Percentiles rank a stretch among this genome's conserved stretches.
Conservation (phyloP, 2,797 vertebrate genomes). For the Phaenicophaeus curvirostris region DNA sequence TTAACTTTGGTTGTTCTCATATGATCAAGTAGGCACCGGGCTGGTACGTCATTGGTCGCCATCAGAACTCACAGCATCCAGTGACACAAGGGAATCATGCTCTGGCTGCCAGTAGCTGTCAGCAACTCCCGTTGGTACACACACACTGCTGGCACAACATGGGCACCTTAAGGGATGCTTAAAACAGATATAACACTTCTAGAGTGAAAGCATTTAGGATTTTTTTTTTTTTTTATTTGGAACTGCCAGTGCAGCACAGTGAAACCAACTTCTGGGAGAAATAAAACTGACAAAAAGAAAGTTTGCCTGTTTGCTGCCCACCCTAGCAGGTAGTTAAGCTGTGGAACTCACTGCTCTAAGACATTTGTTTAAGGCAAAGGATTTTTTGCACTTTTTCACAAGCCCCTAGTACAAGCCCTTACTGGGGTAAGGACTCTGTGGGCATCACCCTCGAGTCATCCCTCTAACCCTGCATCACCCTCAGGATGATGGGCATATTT, state of each 20-base stretch:
- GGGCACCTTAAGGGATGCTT: background rate
- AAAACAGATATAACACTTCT: fast-evolving
- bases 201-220: background rate
- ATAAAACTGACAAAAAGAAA: background rate
- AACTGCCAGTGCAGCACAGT: background rate
- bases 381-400: background rate
- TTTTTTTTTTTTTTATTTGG: background rate
- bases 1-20: background rate
- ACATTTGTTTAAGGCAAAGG: background rate
- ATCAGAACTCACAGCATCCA: background rate
- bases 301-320: background rate
- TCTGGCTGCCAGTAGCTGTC: background rate
- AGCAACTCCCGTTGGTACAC: fast-evolving
- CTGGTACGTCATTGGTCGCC: background rate
- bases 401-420: background rate
- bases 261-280: background rate
- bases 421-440: fast-evolving
- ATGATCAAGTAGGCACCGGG: background rate
- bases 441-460: background rate
- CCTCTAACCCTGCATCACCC: background rate
- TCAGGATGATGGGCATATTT: background rate
- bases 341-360: background rate
- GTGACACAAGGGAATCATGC: background rate
- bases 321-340: background rate
- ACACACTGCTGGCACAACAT: background rate